Percentiles rank a stretch among this genome's conserved stretches.
Conservation (phyloP, 2,113 vertebrate species). For the Gasterosteus nipponicus region DNA sequence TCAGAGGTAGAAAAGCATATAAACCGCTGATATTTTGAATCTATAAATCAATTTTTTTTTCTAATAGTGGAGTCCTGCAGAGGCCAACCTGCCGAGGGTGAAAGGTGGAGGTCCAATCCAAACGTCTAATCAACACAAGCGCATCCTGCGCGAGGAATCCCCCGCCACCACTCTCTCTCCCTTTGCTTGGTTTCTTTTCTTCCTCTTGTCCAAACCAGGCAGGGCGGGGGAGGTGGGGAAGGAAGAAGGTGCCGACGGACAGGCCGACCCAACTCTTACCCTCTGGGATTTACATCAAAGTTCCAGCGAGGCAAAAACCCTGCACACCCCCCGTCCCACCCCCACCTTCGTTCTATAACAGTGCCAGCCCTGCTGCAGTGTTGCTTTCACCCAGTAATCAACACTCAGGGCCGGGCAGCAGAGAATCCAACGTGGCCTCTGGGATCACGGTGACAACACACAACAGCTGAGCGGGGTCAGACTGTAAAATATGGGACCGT, state of each 20-base stretch:
- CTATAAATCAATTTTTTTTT: not conserved
- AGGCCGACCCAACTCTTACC: slow-evolving; percentile 18
- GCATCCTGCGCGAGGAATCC: slow-evolving; percentile 43
- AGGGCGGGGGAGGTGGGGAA: not conserved
- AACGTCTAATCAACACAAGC: slow-evolving; percentile 20
- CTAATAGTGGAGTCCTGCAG: slow-evolving; percentile 16
- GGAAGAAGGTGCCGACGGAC: slow-evolving; percentile 54
- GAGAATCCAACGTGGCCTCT: slow-evolving; percentile 25
- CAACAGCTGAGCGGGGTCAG: slow-evolving; percentile 78
- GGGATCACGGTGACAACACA: slow-evolving; percentile 60
- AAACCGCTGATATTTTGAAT: not conserved
- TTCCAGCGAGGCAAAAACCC: slow-evolving; percentile 25
- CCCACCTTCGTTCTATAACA: slow-evolving; percentile 24
- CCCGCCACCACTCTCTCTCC: slow-evolving; percentile 29
- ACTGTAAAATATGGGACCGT: slow-evolving; percentile 29
- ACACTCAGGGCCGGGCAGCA: slow-evolving; percentile 31
- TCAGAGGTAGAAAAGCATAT: not conserved
- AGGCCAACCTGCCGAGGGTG: not conserved
- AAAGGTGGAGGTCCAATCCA: slow-evolving; percentile 30
- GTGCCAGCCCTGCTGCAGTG: slow-evolving; percentile 10
- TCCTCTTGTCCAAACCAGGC: slow-evolving; percentile 7
- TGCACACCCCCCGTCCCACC: not conserved
- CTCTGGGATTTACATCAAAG: slow-evolving; percentile 51
- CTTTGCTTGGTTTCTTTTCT: slow-evolving; percentile 12
- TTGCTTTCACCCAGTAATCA: slow-evolving; percentile 42